Evolutionary conservation across 2,113 vertebrate genomes (phyloP).

Genomic region (Apteryx owenii): DNA sequence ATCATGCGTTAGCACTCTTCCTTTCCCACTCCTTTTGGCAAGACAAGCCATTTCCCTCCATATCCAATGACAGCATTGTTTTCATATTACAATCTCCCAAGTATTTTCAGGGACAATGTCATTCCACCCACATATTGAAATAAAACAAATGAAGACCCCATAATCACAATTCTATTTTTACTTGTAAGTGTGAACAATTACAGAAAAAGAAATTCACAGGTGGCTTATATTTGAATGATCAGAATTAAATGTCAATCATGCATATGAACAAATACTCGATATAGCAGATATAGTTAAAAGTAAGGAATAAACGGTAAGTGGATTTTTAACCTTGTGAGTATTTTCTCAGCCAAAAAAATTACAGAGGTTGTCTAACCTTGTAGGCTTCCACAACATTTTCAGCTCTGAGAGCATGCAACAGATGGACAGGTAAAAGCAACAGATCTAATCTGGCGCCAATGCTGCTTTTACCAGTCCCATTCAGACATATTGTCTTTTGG

Average conservation of each 20-base stretch:
- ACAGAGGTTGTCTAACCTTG: neutral
- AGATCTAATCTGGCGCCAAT: slow-evolving; percentile 74
- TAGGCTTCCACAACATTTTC: neutral
- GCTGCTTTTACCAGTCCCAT: slow-evolving; percentile 72
- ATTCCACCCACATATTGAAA: neutral
- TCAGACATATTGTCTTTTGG: slow-evolving; percentile 76
- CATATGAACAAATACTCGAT: neutral
- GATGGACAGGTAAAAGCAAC: slow-evolving; percentile 83
- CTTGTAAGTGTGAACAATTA: neutral
- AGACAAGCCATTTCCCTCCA: neutral
- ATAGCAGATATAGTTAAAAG: neutral
- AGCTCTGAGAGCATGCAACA: slow-evolving; percentile 31
- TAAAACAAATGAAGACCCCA: neutral
- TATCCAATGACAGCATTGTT: slow-evolving; percentile 29
- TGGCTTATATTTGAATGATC: neutral
- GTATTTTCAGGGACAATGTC: neutral
- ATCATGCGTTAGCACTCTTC: neutral
- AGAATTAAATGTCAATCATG: neutral
- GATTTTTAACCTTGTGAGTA: neutral
- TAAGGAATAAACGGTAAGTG: neutral
- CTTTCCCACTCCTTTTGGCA: neutral
- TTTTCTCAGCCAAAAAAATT: neutral
- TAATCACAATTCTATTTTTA: neutral
- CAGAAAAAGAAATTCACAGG: neutral
- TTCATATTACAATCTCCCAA: slow-evolving; percentile 15